Base-by-base conservation (phyloP, 1,140 invertebrate species). In the Periplaneta americana region DNA sequence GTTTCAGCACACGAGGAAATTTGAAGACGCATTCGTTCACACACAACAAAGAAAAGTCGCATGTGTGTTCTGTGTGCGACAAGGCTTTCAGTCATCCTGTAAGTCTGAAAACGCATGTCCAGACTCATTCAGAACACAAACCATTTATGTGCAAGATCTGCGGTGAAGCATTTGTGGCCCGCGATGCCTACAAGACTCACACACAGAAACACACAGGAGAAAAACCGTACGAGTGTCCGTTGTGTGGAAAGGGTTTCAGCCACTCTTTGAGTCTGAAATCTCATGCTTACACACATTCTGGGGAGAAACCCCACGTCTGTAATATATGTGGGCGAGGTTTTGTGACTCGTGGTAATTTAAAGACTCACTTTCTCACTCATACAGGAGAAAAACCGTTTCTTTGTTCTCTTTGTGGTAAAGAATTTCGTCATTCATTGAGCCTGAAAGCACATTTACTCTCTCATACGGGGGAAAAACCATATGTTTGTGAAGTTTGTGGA, bases 151-250 rank as follows among this genome's bases (percentile, higher is more conserved):
- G 93, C 82, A 89, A 89, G 57, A 89, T 90, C 2, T 94, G 93
- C 80, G 91, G 91, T 3, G 92, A 91, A 85, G 92, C 92, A 0
- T 94, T 93, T 84, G 92, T 92, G 57, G 88, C 92, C 78, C 89
- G 89, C 2, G 91, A 90, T 76, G 92, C 93, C 37, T 86, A 86
- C 85, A 89, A 86, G 84, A 90, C 91, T 81, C 91, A 91, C 83
- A 91, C 91, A 81, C 88, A 90, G 33, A 91, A 90, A 9, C 90
- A 91, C 83, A 90, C 90, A 3, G 90, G 90, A 15, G 90, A 91
- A 84, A 91, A 90, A 82, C 90, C 90, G 8, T 91, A 91, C 81
- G 87, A 90, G 11, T 91, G 91, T 84, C 90, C 90, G 75, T 88
- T 90, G 4, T 92, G 91, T 84, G 90, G 90, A 1, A 88, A 88